phyloP scores from a whole-genome alignment of 2,113 vertebrate genomes.

The Uropsilus gracilis region DNA sequence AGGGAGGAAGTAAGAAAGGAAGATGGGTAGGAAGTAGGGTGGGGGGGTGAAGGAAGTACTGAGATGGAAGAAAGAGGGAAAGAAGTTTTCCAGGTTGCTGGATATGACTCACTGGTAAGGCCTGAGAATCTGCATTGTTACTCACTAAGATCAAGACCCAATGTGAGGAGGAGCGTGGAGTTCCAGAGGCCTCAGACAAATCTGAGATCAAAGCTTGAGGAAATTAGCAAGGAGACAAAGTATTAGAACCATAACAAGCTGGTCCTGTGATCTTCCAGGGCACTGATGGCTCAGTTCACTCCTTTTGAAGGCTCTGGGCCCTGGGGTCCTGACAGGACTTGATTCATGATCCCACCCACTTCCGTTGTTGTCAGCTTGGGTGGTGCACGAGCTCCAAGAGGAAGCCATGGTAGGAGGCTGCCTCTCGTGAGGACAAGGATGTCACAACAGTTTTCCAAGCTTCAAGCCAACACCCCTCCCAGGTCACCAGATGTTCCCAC shows the following conservation, averaged over 20 bases:
- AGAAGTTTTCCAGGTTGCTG: background rate
- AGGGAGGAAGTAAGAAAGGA: background rate
- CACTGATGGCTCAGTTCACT: background rate
- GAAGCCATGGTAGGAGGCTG: conserved; percentile 52
- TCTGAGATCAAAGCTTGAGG: conserved; percentile 20
- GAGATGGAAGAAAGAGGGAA: fast-evolving
- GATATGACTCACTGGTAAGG: background rate
- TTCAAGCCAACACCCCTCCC: conserved; percentile 58
- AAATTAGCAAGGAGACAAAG: conserved; percentile 42
- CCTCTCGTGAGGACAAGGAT: conserved; percentile 70
- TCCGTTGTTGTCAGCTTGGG: conserved; percentile 48
- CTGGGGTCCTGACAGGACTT: background rate
- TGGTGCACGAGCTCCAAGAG: conserved; percentile 40
- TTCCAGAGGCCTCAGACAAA: background rate
- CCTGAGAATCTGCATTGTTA: background rate
- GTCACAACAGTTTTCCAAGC: conserved; percentile 78
- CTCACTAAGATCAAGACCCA: background rate
- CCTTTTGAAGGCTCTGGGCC: background rate
- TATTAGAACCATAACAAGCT: background rate
- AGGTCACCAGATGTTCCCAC: conserved; percentile 71
- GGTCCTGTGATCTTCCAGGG: background rate
- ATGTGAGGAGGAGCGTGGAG: background rate
- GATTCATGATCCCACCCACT: conserved; percentile 9
- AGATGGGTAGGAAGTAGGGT: background rate
- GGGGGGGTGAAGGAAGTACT: fast-evolving